Evolutionary conservation across 2,113 vertebrate species (phyloP).

Genomic region (Salvelinus namaycush): DNA sequence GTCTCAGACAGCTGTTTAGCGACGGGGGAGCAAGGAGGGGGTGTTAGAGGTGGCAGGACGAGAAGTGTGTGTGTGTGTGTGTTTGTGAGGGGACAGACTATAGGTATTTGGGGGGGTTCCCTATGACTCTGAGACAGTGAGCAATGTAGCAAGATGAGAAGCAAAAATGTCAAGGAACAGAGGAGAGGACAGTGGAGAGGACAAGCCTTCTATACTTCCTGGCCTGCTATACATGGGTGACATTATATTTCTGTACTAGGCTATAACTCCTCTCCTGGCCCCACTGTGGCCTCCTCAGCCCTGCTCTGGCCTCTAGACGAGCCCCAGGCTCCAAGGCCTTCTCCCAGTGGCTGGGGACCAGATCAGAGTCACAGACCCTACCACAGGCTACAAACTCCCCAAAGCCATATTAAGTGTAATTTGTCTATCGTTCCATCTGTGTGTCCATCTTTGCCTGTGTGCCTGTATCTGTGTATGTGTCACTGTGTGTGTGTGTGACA

Average conservation of each 20-base stretch:
- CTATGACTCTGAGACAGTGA: no score
- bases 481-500: constrained; percentile 24
- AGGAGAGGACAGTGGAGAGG: no score
- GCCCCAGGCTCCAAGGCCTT: constrained; percentile 54
- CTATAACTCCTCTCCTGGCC: constrained; percentile 37
- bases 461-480: constrained; percentile 32
- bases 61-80: constrained; percentile 34
- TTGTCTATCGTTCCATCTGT: not conserved
- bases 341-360: constrained; percentile 62
- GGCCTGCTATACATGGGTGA: not conserved
- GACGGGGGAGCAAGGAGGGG: constrained; percentile 38
- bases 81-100: not conserved
- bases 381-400: constrained; percentile 59
- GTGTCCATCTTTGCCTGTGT: constrained; percentile 40
- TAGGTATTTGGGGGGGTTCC: no score
- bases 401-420: constrained; percentile 45
- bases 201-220: no score
- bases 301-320: constrained; percentile 54
- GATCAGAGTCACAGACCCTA: constrained; percentile 62
- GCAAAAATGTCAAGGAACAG: no score
- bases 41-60: constrained; percentile 8
- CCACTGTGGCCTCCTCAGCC: constrained; percentile 60
- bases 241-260: constrained; percentile 1
- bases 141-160: no score
- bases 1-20: constrained; percentile 67